Evolutionary conservation across 2,797 vertebrate species (phyloP), one percentile per base, ranked within the genome.

Genomic region (Jordanella pulchra): DNA sequence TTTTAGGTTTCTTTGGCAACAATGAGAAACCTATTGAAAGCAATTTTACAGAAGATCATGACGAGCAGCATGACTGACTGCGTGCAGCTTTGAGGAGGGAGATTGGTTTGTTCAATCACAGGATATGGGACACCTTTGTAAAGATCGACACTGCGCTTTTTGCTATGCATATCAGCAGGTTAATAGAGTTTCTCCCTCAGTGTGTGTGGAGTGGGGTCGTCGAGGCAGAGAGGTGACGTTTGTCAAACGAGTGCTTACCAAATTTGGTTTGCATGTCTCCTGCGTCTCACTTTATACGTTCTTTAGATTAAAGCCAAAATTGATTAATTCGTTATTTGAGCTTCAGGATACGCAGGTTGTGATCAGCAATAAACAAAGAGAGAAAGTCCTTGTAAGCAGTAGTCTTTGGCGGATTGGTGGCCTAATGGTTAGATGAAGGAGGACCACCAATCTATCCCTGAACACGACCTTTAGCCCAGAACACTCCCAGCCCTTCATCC

Each of bases 61-160:
- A 81, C 68, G 65, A 78, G 75, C 28, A 53, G 68, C 77, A 65
- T 73, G 81, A 84, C 66, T 80, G 85, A 82, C 78, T 83, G 78
- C 32, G 17, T 83, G 79, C 50, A 73, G 79, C 80, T 78, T 82
- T 54, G 70, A 56, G 61, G 54, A 75, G 30, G 65, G 79, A 86
- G 87, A 89, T 81, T 71, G 78, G 72, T 82, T 80, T 77, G 71
- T 86, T 85, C 71, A 85, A 75, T 89, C 81, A 87, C 67, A n/a
- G 75, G 60, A 83, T 77, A 73, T 81, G 84, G 84, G 86, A 75
- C 70, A 7, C 78, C 84, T 73, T n/a, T 83, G 81, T 79, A 80
- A 75, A 66, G 27, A 27, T 73, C 61, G 56, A 44, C 65, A 71
- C 68, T 30, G 68, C 18, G 21, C 69, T 50, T 72, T 83, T 63